These are phyloP conservation scores for Pimephales promelas DNA, from an alignment of 2,113 vertebrate genomes.

Conservation along the genomic window DNA sequence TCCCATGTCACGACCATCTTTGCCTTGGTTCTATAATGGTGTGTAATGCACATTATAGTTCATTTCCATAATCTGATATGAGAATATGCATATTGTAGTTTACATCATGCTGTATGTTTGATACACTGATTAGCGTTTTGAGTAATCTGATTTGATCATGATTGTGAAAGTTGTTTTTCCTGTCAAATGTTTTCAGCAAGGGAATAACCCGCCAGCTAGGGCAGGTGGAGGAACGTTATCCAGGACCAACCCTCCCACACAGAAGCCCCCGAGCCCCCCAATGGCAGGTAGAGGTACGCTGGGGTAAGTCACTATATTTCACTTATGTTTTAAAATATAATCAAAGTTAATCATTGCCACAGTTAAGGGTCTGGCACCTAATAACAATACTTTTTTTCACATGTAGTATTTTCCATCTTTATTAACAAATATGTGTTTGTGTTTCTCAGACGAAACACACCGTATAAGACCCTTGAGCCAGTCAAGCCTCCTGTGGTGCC, in stretches of 20 bases:
- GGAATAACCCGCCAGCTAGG: constrained; percentile 91
- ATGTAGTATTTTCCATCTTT: neutral
- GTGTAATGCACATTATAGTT: neutral
- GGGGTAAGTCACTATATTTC: constrained; percentile 76
- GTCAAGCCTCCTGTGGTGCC: constrained; percentile 96
- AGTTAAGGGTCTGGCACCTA: neutral
- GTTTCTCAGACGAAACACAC: constrained; percentile 86
- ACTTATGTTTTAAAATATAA: neutral
- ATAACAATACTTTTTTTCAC: neutral
- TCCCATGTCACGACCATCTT: constrained; percentile 47
- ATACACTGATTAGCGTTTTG: neutral
- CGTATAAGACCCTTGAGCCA: constrained; percentile 96
- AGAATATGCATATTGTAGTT: neutral
- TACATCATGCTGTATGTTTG: neutral
- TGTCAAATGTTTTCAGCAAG: constrained; percentile 80
- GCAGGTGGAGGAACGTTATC: constrained; percentile 82
- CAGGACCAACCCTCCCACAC: constrained; percentile 95
- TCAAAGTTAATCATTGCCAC: no score
- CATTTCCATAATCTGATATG: neutral
- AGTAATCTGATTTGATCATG: neutral
- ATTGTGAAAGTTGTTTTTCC: constrained; percentile 14
- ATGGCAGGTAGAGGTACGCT: constrained; percentile 95
- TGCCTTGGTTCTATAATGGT: neutral
- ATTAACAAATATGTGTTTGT: constrained; percentile 10
- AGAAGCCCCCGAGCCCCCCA: constrained; percentile 97